A percentile compares a stretch with the other conserved stretches of the same genome.
Conservation (phyloP, 2,888 invertebrate genomes). For the Nomada hirtipes region DNA sequence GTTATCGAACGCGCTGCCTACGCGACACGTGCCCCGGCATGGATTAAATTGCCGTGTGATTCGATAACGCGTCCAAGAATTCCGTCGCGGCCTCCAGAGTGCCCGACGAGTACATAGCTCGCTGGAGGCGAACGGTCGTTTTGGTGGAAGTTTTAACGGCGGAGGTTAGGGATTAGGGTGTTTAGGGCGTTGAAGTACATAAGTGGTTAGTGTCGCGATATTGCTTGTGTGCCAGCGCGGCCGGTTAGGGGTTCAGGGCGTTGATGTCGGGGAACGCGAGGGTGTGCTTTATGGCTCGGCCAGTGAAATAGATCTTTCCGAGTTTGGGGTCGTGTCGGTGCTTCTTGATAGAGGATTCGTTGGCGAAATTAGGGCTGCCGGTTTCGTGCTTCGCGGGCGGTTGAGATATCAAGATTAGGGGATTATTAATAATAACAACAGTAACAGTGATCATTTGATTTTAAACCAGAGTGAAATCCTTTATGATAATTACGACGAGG, state of each 20-base stretch:
- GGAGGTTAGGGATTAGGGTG: background rate
- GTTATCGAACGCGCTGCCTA: conserved; percentile 18
- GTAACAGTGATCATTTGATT: too few relatives aligned
- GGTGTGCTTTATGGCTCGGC: background rate
- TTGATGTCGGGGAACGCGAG: background rate
- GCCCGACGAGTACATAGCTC: background rate
- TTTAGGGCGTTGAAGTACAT: background rate
- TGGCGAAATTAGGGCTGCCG: too few relatives aligned
- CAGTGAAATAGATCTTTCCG: background rate
- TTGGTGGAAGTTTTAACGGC: too few relatives aligned
- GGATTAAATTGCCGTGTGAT: conserved; percentile 54
- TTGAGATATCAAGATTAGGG: too few relatives aligned
- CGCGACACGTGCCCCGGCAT: conserved; percentile 26
- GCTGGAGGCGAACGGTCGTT: background rate
- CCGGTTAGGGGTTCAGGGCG: background rate
- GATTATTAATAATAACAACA: too few relatives aligned
- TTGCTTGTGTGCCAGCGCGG: background rate
- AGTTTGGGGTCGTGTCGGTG: background rate
- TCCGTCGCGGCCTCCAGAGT: background rate
- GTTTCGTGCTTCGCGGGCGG: too few relatives aligned
- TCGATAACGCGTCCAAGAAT: conserved; percentile 44
- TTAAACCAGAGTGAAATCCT: too few relatives aligned
- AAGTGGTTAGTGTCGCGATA: background rate
- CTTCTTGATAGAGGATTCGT: too few relatives aligned
- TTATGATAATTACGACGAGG: too few relatives aligned